A percentile compares a stretch with the other conserved stretches of the same genome.
phyloP scores from a whole-genome alignment of 2,797 vertebrate genomes.

The Hylomyscus alleni region DNA sequence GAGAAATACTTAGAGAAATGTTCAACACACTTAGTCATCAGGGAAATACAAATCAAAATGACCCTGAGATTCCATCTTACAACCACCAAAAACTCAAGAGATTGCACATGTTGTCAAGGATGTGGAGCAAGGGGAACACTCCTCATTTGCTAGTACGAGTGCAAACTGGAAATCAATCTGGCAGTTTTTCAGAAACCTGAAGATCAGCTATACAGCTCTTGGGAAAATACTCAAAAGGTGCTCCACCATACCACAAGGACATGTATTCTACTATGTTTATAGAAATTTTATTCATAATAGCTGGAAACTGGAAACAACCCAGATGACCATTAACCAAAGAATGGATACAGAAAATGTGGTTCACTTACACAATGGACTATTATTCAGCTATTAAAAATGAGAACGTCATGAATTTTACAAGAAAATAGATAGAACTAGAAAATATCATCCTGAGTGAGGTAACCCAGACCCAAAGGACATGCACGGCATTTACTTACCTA shows the following conservation, averaged over 20 bases:
- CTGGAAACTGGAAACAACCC: neutral
- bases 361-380: neutral
- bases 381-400: neutral
- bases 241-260: neutral
- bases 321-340: neutral
- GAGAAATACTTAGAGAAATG: neutral
- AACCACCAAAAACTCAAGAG: neutral
- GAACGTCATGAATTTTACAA: neutral
- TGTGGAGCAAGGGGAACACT: neutral
- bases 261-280: neutral
- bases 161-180: neutral
- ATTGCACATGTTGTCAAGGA: neutral
- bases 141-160: neutral
- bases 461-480: neutral
- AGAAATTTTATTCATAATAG: neutral
- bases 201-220: neutral
- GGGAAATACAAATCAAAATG: neutral
- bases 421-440: neutral
- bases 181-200: neutral
- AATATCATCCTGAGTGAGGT: neutral
- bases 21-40: neutral
- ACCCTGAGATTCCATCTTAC: neutral
- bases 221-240: neutral
- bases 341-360: neutral
- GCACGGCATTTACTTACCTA: neutral